Base-by-base conservation (phyloP, 2,113 vertebrate genomes). In the Urocynchramus pylzowi region DNA sequence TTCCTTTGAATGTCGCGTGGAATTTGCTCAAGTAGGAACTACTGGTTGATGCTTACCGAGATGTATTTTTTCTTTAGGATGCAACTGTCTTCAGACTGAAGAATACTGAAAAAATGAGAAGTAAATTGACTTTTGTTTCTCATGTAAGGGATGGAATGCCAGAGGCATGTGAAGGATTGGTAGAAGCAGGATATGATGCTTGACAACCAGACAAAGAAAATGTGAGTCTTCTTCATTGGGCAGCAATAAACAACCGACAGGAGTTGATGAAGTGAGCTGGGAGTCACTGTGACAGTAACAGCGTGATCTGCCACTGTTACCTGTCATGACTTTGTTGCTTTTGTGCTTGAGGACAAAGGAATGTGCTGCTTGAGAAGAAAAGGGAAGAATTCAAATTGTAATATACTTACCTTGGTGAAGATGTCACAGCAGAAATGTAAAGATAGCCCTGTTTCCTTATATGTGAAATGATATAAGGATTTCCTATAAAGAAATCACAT, bases 221-320 rank as follows among this genome's bases (percentile, higher is more conserved):
- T 21, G 99, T 99, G 49, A 98, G 99, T 3, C 97, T 99, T 88
- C 98, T 99, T 95, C 99, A 99, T 95, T 99, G 99, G 99, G 99
- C 99, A 17, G 98, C 99, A 44, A 99, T 99, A 96, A 99, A 99
- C 97, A 99, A 99, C 97, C 98, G 99, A 42, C 93, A 96, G 60
- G n/a, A 26, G 16, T 98, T 99, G 79, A 98, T 99, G 91, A 99
- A 98, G 99, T 99, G 98, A 98, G 98, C 49, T 63, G 30, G 1
- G 60, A 90, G 50, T 70, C 7, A 44, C 24, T 57, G 52, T 31
- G 41, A 79, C 49, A 76, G 52, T 78, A 21, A 33, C 16, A 20
- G 19, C 6, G 2, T 44, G 9, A 75, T 87, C 35, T 90, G 39
- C 30, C 18, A 21, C 11, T 28, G 8, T 39, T 70, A 19, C 2